phyloP scores from a whole-genome alignment of 2,113 vertebrate species.

The Petroica traversi region DNA sequence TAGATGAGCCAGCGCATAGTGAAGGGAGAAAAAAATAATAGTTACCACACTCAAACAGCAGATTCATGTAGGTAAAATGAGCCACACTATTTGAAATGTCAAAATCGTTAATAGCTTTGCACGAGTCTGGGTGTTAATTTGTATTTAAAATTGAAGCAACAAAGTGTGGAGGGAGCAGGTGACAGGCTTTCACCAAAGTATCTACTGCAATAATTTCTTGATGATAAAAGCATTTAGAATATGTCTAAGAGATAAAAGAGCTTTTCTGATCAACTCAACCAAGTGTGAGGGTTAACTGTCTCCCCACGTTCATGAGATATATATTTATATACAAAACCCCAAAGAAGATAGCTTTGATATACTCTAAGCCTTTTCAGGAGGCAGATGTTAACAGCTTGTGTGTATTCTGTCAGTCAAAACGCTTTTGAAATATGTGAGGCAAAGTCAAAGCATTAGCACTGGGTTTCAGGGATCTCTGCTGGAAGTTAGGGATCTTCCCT shows the following conservation, averaged over 20 bases:
- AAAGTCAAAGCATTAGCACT: not conserved
- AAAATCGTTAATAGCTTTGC: not conserved
- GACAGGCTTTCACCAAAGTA: not conserved
- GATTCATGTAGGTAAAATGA: not conserved
- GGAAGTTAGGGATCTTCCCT: not conserved
- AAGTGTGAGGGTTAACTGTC: not conserved
- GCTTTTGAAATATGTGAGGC: not conserved
- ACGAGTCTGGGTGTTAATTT: not conserved
- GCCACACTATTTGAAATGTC: slow-evolving; percentile 2
- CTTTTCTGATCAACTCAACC: not conserved
- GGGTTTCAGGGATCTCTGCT: not conserved
- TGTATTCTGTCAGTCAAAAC: not conserved
- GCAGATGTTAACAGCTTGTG: not conserved
- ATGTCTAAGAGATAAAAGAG: not conserved
- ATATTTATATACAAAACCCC: not conserved
- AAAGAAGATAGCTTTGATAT: not conserved
- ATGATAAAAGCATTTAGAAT: not conserved
- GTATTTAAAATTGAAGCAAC: not conserved
- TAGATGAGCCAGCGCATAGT: not conserved
- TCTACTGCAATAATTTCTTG: not conserved
- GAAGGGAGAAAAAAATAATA: not conserved
- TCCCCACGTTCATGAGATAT: not conserved
- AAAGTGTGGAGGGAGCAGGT: not conserved
- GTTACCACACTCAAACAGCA: not conserved
- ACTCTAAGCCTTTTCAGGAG: not conserved